Conservation (phyloP, 2,797 vertebrate genomes). For the Cyclura pinguis region DNA sequence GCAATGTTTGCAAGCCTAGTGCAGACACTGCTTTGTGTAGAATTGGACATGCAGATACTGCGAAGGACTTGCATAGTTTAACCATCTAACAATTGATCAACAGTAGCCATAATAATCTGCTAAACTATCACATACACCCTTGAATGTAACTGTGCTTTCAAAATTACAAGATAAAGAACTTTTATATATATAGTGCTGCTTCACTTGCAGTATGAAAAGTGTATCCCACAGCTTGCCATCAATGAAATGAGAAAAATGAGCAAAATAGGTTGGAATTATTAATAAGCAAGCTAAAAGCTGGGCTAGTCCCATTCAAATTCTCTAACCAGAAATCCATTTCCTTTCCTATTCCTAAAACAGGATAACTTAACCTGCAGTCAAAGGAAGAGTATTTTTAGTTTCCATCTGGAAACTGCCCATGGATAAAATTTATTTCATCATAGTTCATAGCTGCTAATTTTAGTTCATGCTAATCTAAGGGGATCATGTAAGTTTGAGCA, state of each 20-base stretch:
- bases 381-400: slow-evolving; percentile 13
- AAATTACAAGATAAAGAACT: neutral
- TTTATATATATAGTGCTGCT: neutral
- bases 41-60: neutral
- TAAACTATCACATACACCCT: neutral
- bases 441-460: slow-evolving; percentile 27
- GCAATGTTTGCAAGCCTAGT: neutral
- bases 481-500: slow-evolving; percentile 4
- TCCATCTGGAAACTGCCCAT: slow-evolving; percentile 28
- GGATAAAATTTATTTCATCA: slow-evolving; percentile 29
- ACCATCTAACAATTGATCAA: neutral
- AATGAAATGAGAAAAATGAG: neutral
- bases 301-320: neutral
- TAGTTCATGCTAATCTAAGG: slow-evolving; percentile 9
- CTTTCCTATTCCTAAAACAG: neutral
- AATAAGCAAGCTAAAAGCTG: neutral
- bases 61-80: neutral
- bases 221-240: neutral
- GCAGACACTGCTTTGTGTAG: too few species aligned
- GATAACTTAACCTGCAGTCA: neutral
- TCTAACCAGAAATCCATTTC: neutral
- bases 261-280: neutral
- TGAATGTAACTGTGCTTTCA: neutral
- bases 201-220: neutral
- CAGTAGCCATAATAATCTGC: neutral